Base-by-base conservation (phyloP, 37 sponge, comb jelly and placozoan species). In the Dysidea cf. avara region DNA sequence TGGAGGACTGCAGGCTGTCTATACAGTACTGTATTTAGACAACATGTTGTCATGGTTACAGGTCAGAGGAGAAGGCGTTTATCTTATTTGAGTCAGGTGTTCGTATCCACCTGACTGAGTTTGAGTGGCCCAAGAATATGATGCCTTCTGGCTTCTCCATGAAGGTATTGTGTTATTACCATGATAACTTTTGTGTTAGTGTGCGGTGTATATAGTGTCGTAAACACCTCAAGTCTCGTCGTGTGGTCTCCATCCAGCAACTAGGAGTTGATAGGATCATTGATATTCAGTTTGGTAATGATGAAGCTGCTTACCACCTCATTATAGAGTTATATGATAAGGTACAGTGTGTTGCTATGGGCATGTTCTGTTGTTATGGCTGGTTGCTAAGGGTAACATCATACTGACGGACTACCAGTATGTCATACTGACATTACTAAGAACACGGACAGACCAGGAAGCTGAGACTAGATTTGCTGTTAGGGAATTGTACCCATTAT, bases 261-360 rank as follows among this genome's bases (percentile, higher is more conserved):
- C 61, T 98, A 56, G 99, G 99, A 0, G 84, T 85, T 52, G 99
- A 98, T 64, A 79, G 99, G 56, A 84, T 98, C 17, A 62, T 94
- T 37, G 96, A 98, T 67, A 47, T 98, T 33, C 87, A 88, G 80
- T 98, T 98, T 86, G 96, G 96, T 30, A 83, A 87, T 9, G 84
- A 80, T 14, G 87, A 95, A 30, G 90, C 77, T 18, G 80, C 90
- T 38, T 89, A 92, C 53, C 99, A 98, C 66, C 69, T 98, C 57
- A 86, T 98, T 21, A 65, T 98, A 38, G 99, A 98, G 69, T 79
- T 98, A 9, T 98, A 98, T 78, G 96, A 95, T 55, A 83, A 90
- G 69, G 97, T 92, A 28, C 85, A 80, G 39, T 29, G 56, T 5
- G 50, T 56, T 77, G 16, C 14, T 46, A 46, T 77, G 50, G 78